Evolutionary conservation across 1,140 invertebrate genomes (phyloP), one percentile per base, ranked within the genome.

Genomic region (Trypoxylus dichotomus): DNA sequence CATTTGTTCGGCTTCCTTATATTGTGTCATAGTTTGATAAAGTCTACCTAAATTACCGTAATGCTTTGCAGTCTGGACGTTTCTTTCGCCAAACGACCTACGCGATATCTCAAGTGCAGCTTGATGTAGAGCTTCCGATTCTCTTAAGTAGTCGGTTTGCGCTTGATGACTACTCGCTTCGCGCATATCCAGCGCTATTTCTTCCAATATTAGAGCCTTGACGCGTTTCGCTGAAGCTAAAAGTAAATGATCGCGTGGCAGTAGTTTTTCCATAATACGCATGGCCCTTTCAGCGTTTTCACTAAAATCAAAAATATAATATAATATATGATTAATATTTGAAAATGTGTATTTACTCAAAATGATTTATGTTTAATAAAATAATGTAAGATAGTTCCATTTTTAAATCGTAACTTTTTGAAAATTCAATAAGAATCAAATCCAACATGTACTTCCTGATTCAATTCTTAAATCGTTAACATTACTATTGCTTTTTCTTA

Each of bases 51-150:
- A 88, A 87, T 98, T 98, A 1, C 96, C 96, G 87, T 97, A 98
- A 86, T 97, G 95, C 85, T 97, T 98, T 3, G 96, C 96, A 5
- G 96, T 97, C 87, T 97, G 95, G 10, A 98, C 94, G 86, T 97
- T 97, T 84, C 92, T 92, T 86, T 97, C 95, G 3, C 96, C 96
- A 85, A 97, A 97, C 0, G 93, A 91, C 82, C 91, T 90, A 84
- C 91, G 90, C 1, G 94, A 92, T 76, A 97, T 87, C 32, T 90
- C 86, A 24, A 97, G 87, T 10, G 96, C 95, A 74, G 92, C 92
- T 73, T 93, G 89, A 87, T 98, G 96, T 19, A 97, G 87, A 63
- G 90, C 88, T 85, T 97, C 94, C 0, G 96, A 94, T 86, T 96
- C 92, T 24, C 87, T 82, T 37, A 95, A 85, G 54, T 93, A 86